Percentiles rank a stretch among this genome's conserved stretches.
These are phyloP conservation scores for Mionectes olivaceus DNA, from an alignment of 2,797 vertebrate species.

Conservation along the genomic window DNA sequence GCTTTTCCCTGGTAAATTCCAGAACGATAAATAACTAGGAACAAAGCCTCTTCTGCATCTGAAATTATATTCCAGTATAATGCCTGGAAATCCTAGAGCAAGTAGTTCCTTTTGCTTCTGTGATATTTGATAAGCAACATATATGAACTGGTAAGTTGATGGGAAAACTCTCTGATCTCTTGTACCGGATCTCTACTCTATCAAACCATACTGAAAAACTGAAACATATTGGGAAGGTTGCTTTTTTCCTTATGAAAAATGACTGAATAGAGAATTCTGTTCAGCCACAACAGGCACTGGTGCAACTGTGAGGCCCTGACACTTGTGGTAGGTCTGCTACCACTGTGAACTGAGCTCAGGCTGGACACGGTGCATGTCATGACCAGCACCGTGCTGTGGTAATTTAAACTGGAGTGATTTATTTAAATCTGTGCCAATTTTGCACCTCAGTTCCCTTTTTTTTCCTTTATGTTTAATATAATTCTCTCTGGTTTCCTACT, in stretches of 20 bases:
- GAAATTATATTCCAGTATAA: neutral
- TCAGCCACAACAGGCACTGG: neutral
- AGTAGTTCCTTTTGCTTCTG: neutral
- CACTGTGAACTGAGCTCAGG: neutral
- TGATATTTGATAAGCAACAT: neutral
- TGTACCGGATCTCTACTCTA: neutral
- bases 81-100: neutral
- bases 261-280: neutral
- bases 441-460: neutral
- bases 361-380: neutral
- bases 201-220: neutral
- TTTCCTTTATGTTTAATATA: neutral
- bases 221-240: neutral
- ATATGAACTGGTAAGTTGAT: neutral
- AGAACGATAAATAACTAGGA: neutral
- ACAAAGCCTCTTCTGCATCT: neutral
- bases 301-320: neutral
- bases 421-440: neutral
- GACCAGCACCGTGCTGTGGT: rapidly evolving
- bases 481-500: neutral
- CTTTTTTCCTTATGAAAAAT: neutral
- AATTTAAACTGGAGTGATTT: neutral
- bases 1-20: neutral
- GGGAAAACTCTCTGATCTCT: neutral
- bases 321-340: neutral